Evolutionary conservation across 2,113 vertebrate genomes (phyloP), one percentile per base, ranked within the genome.

Genomic region (Carassius gibelio): DNA sequence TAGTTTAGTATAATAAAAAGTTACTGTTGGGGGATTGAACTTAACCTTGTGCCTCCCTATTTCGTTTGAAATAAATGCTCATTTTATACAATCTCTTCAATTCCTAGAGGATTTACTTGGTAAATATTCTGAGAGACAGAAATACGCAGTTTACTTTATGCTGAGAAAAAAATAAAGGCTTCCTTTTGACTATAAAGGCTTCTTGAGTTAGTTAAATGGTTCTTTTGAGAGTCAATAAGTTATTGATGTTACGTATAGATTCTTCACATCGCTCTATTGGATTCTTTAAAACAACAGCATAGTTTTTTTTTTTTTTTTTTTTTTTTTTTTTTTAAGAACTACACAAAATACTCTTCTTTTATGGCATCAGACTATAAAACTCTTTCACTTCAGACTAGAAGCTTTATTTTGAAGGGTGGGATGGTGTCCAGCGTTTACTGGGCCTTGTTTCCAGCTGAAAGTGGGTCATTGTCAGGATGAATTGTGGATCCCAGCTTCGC

Each of bases 391-490:
- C 34, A 61, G 42, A 61, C 26, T 62, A 36, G 71, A 64, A 26
- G 52, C 69, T 21, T 30, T 50, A 23, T 78, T 72, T 81, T 42
- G 48, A 66, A 69, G 64, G 36, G 52, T 26, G 50, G 48, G 55
- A 79, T 30, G 36, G 81, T 50, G 75, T 48, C 30, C 62, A 59
- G 36, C 17, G 9, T 74, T 85, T 76, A 72, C 80, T 88, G 38
- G 48, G 84, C 14, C 38, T 23, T 30, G 64, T 52, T 61, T 77
- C 34, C 36, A 85, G 80, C 75, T 3, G 59, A 83, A 88, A 88
- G 36, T 86, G 76, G 81, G 81, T 86, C 81, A 86, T 69, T 77
- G 64, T 78, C 13, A 66, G 69, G 61, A 38, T 55, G 68, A 78
- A 74, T 48, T 80, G 42, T 81, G 82, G 75, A 80, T 68, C 50